These are phyloP conservation scores for Orgyia antiqua DNA, from an alignment of 2,888 invertebrate species.

Conservation along the genomic window DNA sequence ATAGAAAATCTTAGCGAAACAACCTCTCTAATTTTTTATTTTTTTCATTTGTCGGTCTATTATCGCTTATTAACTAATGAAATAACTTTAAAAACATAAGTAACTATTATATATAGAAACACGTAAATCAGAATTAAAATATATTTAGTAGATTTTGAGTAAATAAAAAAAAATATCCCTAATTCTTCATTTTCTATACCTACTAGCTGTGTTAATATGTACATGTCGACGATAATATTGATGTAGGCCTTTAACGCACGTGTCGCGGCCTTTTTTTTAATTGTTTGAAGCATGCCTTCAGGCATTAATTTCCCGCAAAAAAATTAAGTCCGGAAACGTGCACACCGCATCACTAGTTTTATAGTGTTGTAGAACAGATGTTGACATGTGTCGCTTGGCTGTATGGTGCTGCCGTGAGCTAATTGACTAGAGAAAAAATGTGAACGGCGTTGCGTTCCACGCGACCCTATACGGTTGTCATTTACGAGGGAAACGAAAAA, in stretches of 20 bases:
- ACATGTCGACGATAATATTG: too few relatives aligned
- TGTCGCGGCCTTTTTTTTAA: slow-evolving; percentile 33
- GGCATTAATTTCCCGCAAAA: slow-evolving; percentile 60
- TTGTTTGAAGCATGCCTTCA: slow-evolving; percentile 40
- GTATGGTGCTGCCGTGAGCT: slow-evolving; percentile 48
- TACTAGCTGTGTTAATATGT: too few relatives aligned
- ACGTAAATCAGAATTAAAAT: too few relatives aligned
- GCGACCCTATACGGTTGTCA: slow-evolving; percentile 10
- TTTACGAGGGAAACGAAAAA: slow-evolving; percentile 34
- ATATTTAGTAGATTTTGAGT: too few relatives aligned
- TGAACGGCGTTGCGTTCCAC: slow-evolving; percentile 35
- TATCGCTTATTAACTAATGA: too few relatives aligned
- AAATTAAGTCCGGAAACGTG: slow-evolving; percentile 65
- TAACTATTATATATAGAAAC: too few relatives aligned
- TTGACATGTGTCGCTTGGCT: slow-evolving; percentile 64
- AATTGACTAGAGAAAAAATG: slow-evolving; percentile 67
- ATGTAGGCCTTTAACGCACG: slow-evolving; percentile 34
- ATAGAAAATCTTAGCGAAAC: too few relatives aligned
- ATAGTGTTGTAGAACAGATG: slow-evolving; percentile 69
- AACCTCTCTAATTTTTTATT: too few relatives aligned
- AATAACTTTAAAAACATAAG: too few relatives aligned
- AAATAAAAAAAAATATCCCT: too few relatives aligned
- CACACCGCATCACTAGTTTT: slow-evolving; percentile 58
- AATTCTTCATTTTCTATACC: too few relatives aligned
- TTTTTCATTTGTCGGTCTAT: too few relatives aligned